These are phyloP conservation scores for Drosophila pegasa DNA, from an alignment of 2,888 invertebrate species.

Conservation along the genomic window DNA sequence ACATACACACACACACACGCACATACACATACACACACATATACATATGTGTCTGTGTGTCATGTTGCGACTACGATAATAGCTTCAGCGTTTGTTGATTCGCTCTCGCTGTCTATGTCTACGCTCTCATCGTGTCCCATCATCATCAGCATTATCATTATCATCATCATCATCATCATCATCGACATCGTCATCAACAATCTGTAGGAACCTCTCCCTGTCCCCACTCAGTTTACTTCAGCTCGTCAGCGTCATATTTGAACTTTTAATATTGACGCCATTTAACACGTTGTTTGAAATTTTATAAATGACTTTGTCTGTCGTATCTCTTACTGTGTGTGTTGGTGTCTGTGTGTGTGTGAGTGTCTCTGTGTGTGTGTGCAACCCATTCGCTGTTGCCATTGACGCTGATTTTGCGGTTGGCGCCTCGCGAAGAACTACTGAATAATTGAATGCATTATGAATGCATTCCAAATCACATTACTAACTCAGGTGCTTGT, in stretches of 20 bases:
- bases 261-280: constrained; percentile 80
- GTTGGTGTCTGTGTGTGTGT: not conserved
- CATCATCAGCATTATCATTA: constrained; percentile 11
- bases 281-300: constrained; percentile 76
- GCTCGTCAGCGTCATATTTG: constrained; percentile 77
- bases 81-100: constrained; percentile 76
- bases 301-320: constrained; percentile 79
- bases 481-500: constrained; percentile 8
- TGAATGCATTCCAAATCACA: constrained; percentile 40
- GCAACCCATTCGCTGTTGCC: constrained; percentile 1
- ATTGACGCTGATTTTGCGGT: constrained; percentile 43
- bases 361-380: not conserved
- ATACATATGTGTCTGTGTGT: constrained; percentile 37
- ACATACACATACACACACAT: too few relatives aligned
- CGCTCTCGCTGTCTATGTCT: constrained; percentile 54
- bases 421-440: constrained; percentile 23
- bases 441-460: constrained; percentile 52
- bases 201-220: not conserved
- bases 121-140: constrained; percentile 32
- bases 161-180: constrained; percentile 20
- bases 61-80: constrained; percentile 79
- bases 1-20: not conserved
- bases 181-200: constrained; percentile 29
- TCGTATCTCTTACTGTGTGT: constrained; percentile 44
- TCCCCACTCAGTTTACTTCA: not conserved